Evolutionary conservation across 2,113 vertebrate species (phyloP).

Genomic region (Myocastor coypus): DNA sequence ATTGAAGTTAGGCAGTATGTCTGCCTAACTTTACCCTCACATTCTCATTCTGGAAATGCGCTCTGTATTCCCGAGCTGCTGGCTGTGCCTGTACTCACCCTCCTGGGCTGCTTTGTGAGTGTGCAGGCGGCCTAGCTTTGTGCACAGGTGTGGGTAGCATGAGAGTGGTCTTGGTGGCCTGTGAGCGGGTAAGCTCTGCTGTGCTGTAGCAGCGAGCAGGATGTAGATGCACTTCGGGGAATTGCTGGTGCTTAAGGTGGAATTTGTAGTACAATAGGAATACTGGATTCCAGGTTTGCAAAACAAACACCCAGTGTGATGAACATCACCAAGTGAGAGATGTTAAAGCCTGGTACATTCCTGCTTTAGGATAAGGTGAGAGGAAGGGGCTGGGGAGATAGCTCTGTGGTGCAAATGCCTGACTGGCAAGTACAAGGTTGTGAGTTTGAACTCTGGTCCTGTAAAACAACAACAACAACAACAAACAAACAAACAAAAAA

Average conservation of each 20-base stretch:
- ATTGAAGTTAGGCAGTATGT: background rate
- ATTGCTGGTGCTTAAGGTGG: background rate
- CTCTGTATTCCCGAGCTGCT: no score
- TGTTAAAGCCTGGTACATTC: background rate
- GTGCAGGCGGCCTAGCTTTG: background rate
- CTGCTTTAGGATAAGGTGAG: background rate
- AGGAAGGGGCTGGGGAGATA: no score
- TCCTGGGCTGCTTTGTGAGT: background rate
- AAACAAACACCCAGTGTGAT: background rate
- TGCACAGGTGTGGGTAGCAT: background rate
- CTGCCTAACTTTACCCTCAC: background rate
- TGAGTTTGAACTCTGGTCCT: no score
- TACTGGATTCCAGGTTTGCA: background rate
- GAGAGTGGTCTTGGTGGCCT: background rate
- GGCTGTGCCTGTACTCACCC: background rate
- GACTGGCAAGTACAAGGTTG: no score
- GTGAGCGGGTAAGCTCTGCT: background rate
- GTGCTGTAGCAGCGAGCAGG: background rate
- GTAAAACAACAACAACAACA: no score
- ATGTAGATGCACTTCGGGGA: background rate
- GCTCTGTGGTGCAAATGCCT: no score
- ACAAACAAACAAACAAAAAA: no score
- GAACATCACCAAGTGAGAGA: background rate
- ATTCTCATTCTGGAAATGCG: background rate
- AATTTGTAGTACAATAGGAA: slow-evolving; percentile 1